Evolutionary conservation across 2,888 invertebrate species (phyloP), one percentile per base, ranked within the genome.

Genomic region (Rhyacophila evoluta): DNA sequence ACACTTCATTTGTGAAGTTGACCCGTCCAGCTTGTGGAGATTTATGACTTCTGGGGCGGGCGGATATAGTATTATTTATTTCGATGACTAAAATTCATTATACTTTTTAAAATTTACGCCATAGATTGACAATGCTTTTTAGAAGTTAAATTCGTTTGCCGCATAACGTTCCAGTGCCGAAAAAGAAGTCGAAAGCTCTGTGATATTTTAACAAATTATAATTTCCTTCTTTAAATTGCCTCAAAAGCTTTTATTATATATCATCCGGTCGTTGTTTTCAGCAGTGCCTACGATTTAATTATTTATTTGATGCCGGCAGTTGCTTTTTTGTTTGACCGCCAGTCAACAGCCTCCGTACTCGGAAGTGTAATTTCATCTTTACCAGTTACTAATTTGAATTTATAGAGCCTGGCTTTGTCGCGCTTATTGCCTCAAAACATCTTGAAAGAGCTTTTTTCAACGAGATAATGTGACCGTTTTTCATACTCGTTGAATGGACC

Each of bases 351-450:
- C 29, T 4, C 4, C 19, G 19, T 8, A 55, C 55, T 55, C 55
- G 55, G 55, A 55, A 55, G 55, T 55, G 55, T 55, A 55, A 55
- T 55, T 55, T 55, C 55, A 55, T 55, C 55, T 55, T 55, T 55
- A 55, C 55, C 55, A 19, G 15, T 8, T 25, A 19, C 15, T 55
- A 55, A 55, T 55, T 55, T 55, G 55, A 55, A 55, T 55, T 55
- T 55, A 55, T 55, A 55, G 55, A 55, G 55, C 15, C 55, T 10
- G 55, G 55, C 55, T 55, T 55, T 55, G 55, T 55, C 55, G 55
- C 55, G 55, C 8, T 55, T 55, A 55, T 55, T 55, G 55, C 55
- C 10, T 55, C 19, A 19, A 10, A 55, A 10, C 55, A 25, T 55
- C 55, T 55, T 19, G 19, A 4, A 6, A 55, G 10, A 55, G 55